Percentiles rank a stretch among this genome's conserved stretches.
Conservation (phyloP, 2,888 invertebrate genomes). For the Dromius quadrimaculatus region DNA sequence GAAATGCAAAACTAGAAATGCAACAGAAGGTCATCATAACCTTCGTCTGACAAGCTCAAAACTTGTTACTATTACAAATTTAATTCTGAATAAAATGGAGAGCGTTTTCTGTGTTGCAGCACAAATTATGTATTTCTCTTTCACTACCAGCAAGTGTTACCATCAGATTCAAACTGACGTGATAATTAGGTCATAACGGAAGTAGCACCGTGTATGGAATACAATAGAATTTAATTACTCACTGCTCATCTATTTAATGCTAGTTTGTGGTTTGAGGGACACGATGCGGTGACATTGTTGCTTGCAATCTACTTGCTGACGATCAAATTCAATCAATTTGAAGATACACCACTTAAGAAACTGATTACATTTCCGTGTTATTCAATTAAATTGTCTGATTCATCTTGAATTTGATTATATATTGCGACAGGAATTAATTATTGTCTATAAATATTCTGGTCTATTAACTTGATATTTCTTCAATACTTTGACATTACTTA, state of each 20-base stretch:
- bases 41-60: too few species aligned
- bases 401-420: slow-evolving; percentile 12
- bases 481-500: too few species aligned
- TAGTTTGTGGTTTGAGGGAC: slow-evolving; percentile 3
- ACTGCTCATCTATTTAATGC: slow-evolving; percentile 27
- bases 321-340: slow-evolving; percentile 29
- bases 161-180: slow-evolving; percentile 15
- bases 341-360: slow-evolving; percentile 12
- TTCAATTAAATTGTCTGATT: slow-evolving; percentile 22
- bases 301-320: background rate
- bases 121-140: too few species aligned
- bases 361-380: slow-evolving; percentile 20
- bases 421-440: too few species aligned
- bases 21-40: too few species aligned
- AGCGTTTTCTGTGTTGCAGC: too few species aligned
- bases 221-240: slow-evolving; percentile 41
- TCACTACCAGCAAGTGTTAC: slow-evolving; percentile 11
- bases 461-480: too few species aligned
- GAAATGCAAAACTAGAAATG: too few species aligned
- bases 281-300: slow-evolving; percentile 4
- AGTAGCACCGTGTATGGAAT: slow-evolving; percentile 38
- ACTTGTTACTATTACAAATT: too few species aligned
- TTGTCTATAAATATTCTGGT: too few species aligned
- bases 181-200: slow-evolving; percentile 44
- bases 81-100: too few species aligned